Evolutionary conservation across 2,797 vertebrate genomes (phyloP).

Genomic region (Diplodus puntazzo): DNA sequence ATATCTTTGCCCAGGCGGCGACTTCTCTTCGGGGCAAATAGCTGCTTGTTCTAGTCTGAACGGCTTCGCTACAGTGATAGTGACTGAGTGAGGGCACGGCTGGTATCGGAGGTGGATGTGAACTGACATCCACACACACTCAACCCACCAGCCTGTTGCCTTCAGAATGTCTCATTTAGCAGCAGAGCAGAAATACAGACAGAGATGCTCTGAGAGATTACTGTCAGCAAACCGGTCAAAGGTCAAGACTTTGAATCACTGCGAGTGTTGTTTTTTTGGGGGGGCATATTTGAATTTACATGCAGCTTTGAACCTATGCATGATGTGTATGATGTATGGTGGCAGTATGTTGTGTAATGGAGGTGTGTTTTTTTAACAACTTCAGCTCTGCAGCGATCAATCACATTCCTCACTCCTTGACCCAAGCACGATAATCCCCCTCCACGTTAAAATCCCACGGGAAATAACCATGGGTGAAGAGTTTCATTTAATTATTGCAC

Average conservation of each 20-base stretch:
- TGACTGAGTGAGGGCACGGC: constrained; percentile 66
- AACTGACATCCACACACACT: constrained; percentile 69
- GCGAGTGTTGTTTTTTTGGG: background rate
- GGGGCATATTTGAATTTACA: constrained; percentile 6
- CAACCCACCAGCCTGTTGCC: constrained; percentile 70
- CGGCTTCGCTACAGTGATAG: constrained; percentile 55
- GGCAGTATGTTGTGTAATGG: background rate
- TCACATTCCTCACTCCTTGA: constrained; percentile 34
- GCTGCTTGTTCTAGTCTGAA: constrained; percentile 65
- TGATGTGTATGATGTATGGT: background rate
- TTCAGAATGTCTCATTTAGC: constrained; percentile 73
- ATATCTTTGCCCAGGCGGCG: constrained; percentile 63
- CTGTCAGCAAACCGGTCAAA: constrained; percentile 37
- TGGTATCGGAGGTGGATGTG: constrained; percentile 65
- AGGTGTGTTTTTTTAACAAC: constrained; percentile 16
- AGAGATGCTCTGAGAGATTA: constrained; percentile 61
- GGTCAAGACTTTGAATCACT: constrained; percentile 23
- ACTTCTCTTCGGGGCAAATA: constrained; percentile 62
- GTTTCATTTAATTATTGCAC: constrained; percentile 43
- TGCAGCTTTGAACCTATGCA: background rate
- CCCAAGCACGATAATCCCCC: constrained; percentile 15
- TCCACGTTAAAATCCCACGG: constrained; percentile 41
- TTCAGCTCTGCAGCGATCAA: constrained; percentile 33
- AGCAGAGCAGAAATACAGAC: constrained; percentile 72
- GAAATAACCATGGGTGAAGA: constrained; percentile 38